Evolutionary conservation across 2,888 invertebrate genomes (phyloP), one percentile per base, ranked within the genome.

Genomic region (Rapana venosa): DNA sequence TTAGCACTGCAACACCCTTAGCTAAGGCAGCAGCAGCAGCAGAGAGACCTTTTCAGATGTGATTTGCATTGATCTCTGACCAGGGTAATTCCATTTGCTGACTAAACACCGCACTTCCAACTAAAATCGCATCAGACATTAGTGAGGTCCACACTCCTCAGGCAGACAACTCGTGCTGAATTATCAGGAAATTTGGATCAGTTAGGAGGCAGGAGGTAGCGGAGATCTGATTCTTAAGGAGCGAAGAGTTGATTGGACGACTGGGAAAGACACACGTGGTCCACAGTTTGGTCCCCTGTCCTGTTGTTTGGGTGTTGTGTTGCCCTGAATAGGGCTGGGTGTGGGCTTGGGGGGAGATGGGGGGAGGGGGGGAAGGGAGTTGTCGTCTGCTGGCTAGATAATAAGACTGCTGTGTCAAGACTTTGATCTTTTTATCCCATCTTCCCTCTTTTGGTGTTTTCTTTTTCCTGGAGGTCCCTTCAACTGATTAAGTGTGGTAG

Each of bases 181-280:
- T 88, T 88, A 88, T 88, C 84, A 88, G 88, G 88, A 88, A 88
- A 88, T 88, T 83, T 88, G 36, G 83, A 88, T 88, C 88, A 88
- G 56, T 87, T 77, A 79, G 77, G 30, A 8, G 87, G 66, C 30
- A 56, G 32, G n/a, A 77, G 77, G 35, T 1, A 26, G 35, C 22
- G 35, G 74, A 87, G 87, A 70, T n/a, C 58, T 35, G 58, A 58
- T 22, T 56, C 84, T 58, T 20, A 58, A 58, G 84, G 84, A 47
- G 32, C 17, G 30, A 35, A 32, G 5, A 26, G 70, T 61, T 66
- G 86, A 70, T 87, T 87, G 86, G 86, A 70, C 20, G 86, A 70
- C 70, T 87, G 86, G 66, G 66, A 86, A 66, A 30, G 6, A n/a
- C n/a, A 58, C 58, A 58, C 85, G 85, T 85, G 81, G 32, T 22